Base-by-base conservation (phyloP, 2,888 invertebrate genomes). In the Steinernema carpocapsae region DNA sequence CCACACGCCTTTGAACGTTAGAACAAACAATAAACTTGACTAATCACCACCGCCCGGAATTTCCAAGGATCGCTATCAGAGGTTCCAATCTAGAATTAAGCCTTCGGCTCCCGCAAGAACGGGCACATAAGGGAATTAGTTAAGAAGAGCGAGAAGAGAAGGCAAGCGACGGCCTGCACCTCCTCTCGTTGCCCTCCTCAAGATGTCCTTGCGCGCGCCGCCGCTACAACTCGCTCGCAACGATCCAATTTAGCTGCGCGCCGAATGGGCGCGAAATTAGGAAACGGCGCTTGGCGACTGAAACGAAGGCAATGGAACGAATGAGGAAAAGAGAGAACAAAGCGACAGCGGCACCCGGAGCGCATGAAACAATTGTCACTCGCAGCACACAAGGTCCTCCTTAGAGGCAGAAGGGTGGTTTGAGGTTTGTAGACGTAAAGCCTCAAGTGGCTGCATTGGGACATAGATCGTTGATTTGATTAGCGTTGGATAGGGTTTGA, bases 111-210 rank as follows among this genome's bases (percentile, higher is more conserved):
- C 37, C 29, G 6, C 26, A 12, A 29, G 29, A 29, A 32, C 64
- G 32, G 29, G 64, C 64, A 64, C 64, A 64, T 64, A 64, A 64
- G 64, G 64, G 64, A 64, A 64, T 64, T 64, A 64, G 64, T n/a
- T 10, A 32, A 26, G 48, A 48, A 29, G 64, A 29, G 64, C 17
- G 32, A 32, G 3, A 64, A 17, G 32, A 37, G 64, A 17, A 19
- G 64, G 32, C 3, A 19, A 48, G 48, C 4, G 7, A 14, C 4
- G 3, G 48, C 32, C 29, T 32, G 64, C 64, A 64, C 64, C 64
- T 48, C 48, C 10, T 52, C 52, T 19, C 24, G 52, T 19, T 10
- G 52, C 24, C 52, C 52, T 64, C 64, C 32, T 64, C 64, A 32
- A 64, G 32, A 64, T n/a, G 64, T 64, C 64, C 64, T 64, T 64